Evolutionary conservation across 2,888 invertebrate species (phyloP).

Genomic region (Drosophila hawaiiensis): DNA sequence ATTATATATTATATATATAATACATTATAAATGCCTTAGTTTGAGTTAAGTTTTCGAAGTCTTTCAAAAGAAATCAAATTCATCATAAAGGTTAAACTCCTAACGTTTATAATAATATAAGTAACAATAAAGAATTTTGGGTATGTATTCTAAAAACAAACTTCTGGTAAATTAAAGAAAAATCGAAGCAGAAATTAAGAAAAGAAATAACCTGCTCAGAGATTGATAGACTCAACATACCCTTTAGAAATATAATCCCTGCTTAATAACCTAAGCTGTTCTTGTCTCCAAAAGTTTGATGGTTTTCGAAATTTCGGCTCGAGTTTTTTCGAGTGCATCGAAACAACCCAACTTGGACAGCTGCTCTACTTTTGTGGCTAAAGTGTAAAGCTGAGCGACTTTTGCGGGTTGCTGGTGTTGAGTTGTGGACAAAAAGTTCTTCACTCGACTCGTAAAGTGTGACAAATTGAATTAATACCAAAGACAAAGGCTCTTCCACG

Average conservation of each 20-base stretch:
- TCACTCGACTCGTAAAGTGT: constrained; percentile 77
- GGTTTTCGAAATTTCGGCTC: fast-evolving
- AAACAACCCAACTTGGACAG: constrained; percentile 38
- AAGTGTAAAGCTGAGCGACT: constrained; percentile 70
- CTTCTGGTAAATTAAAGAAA: no score
- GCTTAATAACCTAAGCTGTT: not conserved
- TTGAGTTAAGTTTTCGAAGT: not conserved
- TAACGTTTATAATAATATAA: not conserved
- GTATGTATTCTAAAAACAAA: not conserved
- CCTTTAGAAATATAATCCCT: not conserved
- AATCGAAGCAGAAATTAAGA: no score
- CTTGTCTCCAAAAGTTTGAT: not conserved
- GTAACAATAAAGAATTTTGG: no score
- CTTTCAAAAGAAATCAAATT: not conserved
- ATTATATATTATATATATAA: not conserved
- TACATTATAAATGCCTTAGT: not conserved
- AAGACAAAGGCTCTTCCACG: constrained; percentile 23
- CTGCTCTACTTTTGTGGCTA: constrained; percentile 75
- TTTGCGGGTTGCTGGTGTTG: constrained; percentile 10
- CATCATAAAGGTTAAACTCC: not conserved
- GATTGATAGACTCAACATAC: not conserved
- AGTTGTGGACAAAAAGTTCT: constrained; percentile 47
- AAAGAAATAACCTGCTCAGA: not conserved
- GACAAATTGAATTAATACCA: constrained; percentile 81
- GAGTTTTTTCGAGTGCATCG: not conserved